Evolutionary conservation across 2,888 invertebrate genomes (phyloP), one percentile per base, ranked within the genome.

Genomic region (Tachina fera): DNA sequence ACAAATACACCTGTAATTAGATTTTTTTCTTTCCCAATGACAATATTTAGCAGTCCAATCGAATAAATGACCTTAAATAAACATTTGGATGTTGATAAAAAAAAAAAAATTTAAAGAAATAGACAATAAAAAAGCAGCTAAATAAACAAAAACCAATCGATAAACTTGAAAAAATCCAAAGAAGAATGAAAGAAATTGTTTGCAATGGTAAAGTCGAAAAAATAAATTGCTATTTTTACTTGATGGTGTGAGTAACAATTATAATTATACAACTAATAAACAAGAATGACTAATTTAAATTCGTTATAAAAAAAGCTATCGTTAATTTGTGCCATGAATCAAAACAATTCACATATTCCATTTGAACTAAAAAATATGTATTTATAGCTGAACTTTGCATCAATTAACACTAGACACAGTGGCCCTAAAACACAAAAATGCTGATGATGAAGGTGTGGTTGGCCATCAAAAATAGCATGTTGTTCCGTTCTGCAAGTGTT

Each of bases 1-100:
- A 58, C 56, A 63, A 63, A 13, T 43, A 31, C 56, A 67, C 39
- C 67, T 51, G 41, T 13, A 31, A 78, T 78, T 61, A 61, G 22
- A 31, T 13, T 53, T 41, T 39, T 70, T 41, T 39, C 53, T 31
- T 45, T n/a, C 13, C 41, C 56, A 10, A 14, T 71, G 61, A 13
- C 61, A 65, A 71, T 53, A 63, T 56, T 79, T 61, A 53, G 14
- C 47, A 56, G 39, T 53, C 16, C 31, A 65, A 14, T 65, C 79
- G 45, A 47, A 45, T 79, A 79, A 79, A 65, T 79, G 56, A 71
- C 53, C 79, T 79, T 71, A 71, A 79, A 63, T 56, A 65, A 63
- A 56, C 39, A 63, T 63, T 63, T 47, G 39, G 22, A 68, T 68
- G 65, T 47, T 41, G 22, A 19, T 22, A 72, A 16, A 51, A 53